Conservation (phyloP, 2,888 invertebrate genomes). For the Himalopsyche kuldschensis region DNA sequence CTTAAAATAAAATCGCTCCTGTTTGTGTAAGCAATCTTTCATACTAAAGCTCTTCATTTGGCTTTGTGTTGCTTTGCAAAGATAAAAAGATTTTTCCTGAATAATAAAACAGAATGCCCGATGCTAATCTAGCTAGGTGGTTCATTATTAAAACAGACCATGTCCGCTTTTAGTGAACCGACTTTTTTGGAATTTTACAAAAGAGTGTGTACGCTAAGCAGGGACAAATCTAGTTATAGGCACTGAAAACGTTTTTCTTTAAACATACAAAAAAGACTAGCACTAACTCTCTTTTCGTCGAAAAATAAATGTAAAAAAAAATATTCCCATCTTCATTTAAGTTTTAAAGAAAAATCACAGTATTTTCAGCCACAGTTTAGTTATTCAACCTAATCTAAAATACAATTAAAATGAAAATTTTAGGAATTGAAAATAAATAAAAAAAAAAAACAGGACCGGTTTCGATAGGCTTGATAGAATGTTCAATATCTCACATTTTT, state of each 20-base stretch:
- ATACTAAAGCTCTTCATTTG: constrained; percentile 24
- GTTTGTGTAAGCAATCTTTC: background rate
- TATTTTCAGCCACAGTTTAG: too few relatives aligned
- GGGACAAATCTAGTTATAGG: background rate
- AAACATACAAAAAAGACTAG: background rate
- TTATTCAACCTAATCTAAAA: too few relatives aligned
- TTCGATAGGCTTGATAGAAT: too few relatives aligned
- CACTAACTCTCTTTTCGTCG: background rate
- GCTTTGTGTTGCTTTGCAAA: constrained; percentile 31
- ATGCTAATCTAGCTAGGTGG: constrained; percentile 34
- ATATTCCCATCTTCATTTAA: background rate
- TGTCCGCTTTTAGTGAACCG: constrained; percentile 30
- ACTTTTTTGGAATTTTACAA: constrained; percentile 29
- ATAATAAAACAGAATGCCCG: constrained; percentile 34
- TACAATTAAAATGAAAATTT: too few relatives aligned
- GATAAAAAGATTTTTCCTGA: constrained; percentile 35
- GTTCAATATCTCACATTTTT: too few relatives aligned
- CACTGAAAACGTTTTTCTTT: background rate
- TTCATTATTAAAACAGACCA: constrained; percentile 37
- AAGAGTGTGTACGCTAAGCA: constrained; percentile 15
- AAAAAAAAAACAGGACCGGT: too few relatives aligned
- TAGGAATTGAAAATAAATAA: too few relatives aligned
- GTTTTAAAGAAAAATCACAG: too few relatives aligned
- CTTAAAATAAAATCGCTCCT: background rate
- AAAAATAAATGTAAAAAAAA: background rate